phyloP scores from a whole-genome alignment of 2,888 invertebrate genomes.

The Leptinotarsa juncta region DNA sequence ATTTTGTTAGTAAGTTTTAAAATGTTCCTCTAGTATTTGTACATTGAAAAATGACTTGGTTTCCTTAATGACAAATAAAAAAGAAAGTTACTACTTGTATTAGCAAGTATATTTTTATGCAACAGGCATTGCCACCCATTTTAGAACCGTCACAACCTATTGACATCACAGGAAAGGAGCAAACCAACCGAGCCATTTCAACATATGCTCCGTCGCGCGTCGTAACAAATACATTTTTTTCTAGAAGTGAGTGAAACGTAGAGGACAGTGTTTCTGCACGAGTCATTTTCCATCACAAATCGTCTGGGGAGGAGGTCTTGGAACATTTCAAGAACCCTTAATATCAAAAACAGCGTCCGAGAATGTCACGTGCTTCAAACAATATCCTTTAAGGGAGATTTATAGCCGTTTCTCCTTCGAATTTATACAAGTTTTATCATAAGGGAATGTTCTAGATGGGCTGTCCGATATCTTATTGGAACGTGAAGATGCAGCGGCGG shows the following conservation, averaged over 20 bases:
- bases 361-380: conserved; percentile 63
- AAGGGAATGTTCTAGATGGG: conserved; percentile 57
- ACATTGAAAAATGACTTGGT: too few relatives aligned
- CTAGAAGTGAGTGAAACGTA: conserved; percentile 9
- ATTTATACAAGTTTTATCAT: conserved; percentile 64
- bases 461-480: conserved; percentile 44
- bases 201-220: background rate
- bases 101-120: too few relatives aligned
- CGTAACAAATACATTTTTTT: conserved; percentile 1
- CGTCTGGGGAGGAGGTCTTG: conserved; percentile 47
- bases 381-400: conserved; percentile 62
- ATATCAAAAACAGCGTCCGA: conserved; percentile 58
- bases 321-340: conserved; percentile 56
- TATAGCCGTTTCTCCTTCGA: conserved; percentile 58
- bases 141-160: too few relatives aligned
- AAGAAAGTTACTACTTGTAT: too few relatives aligned
- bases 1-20: too few relatives aligned
- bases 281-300: conserved; percentile 48
- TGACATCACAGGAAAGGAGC: too few relatives aligned
- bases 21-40: too few relatives aligned
- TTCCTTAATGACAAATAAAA: too few relatives aligned
- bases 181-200: background rate
- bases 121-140: too few relatives aligned
- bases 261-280: conserved; percentile 31
- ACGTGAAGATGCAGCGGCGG: conserved; percentile 35